A percentile compares a stretch with the other conserved stretches of the same genome.
Conservation (phyloP, 2,797 vertebrate genomes). For the Columba guinea region DNA sequence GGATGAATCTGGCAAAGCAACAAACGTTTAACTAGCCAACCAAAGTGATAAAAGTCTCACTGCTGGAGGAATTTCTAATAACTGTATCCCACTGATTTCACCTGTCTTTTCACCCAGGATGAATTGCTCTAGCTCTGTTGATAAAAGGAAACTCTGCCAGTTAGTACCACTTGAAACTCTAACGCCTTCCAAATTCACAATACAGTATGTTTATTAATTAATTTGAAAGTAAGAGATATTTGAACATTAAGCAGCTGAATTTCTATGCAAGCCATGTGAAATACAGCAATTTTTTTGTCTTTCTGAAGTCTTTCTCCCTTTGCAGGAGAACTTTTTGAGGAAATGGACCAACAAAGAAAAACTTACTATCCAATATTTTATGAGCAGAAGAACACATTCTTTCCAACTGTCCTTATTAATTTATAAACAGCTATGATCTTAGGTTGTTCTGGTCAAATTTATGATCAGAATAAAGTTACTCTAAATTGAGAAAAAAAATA, state of each 20-base stretch:
- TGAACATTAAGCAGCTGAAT: neutral
- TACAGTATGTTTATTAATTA: neutral
- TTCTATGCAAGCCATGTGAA: neutral
- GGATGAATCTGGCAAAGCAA: slow-evolving; percentile 2
- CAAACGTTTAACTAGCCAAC: slow-evolving; percentile 2
- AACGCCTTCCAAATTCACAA: neutral
- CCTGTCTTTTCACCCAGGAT: neutral
- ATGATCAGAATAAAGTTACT: slow-evolving; percentile 48
- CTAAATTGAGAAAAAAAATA: neutral
- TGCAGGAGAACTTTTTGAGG: neutral
- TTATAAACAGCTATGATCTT: slow-evolving; percentile 20
- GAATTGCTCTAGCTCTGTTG: neutral
- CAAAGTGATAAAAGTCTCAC: neutral
- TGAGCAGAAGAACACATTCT: neutral
- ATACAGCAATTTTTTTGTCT: neutral
- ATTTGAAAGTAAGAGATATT: neutral
- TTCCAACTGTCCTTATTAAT: slow-evolving; percentile 23
- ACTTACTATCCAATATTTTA: neutral
- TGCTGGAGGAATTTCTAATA: slow-evolving; percentile 15
- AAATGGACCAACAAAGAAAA: neutral
- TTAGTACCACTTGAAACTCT: neutral
- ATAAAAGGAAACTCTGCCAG: neutral
- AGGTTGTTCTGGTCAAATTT: slow-evolving; percentile 10
- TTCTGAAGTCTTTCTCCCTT: neutral
- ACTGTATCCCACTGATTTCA: neutral